These are phyloP conservation scores for Arenaria interpres DNA, from an alignment of 2,113 vertebrate genomes.

Conservation along the genomic window DNA sequence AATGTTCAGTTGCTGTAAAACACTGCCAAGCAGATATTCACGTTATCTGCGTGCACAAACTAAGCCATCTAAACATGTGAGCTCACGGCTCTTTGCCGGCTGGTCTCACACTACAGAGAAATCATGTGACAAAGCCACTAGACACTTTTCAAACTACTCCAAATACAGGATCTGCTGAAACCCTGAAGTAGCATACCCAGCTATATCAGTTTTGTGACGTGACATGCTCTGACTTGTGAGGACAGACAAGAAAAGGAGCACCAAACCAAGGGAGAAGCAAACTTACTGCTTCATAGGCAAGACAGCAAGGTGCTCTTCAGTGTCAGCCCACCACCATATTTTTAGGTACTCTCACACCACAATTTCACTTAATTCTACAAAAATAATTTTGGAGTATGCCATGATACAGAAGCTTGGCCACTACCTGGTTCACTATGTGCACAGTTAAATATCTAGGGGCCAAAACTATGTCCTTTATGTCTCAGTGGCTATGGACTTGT, in stretches of 20 bases:
- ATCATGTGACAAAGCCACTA: slow-evolving; percentile 25
- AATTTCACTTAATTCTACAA: not conserved
- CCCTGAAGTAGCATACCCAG: slow-evolving; percentile 33
- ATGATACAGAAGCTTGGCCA: accelerated
- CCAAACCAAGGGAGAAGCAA: not conserved
- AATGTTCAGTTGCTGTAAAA: slow-evolving; percentile 63
- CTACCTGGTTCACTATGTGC: not conserved
- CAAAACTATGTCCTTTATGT: not conserved
- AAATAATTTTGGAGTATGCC: not conserved
- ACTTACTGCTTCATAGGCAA: not conserved
- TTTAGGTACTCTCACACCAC: not conserved
- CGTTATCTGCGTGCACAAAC: slow-evolving; percentile 21
- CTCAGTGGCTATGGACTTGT: not conserved
- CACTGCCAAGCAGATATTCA: slow-evolving; percentile 71
- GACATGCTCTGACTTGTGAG: not conserved
- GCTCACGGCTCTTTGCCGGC: slow-evolving; percentile 3
- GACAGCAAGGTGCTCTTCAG: not conserved
- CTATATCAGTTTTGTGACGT: slow-evolving; percentile 37
- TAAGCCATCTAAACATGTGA: not conserved
- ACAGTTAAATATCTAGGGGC: not conserved
- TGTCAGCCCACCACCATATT: accelerated
- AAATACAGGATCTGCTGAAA: slow-evolving; percentile 56
- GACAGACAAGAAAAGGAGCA: not conserved
- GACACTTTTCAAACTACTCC: slow-evolving; percentile 30
- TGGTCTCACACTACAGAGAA: slow-evolving; percentile 1